Percentiles rank a stretch among this genome's conserved stretches.
Evolutionary conservation across 2,888 invertebrate genomes (phyloP).

Genomic region (Sericinus montela): DNA sequence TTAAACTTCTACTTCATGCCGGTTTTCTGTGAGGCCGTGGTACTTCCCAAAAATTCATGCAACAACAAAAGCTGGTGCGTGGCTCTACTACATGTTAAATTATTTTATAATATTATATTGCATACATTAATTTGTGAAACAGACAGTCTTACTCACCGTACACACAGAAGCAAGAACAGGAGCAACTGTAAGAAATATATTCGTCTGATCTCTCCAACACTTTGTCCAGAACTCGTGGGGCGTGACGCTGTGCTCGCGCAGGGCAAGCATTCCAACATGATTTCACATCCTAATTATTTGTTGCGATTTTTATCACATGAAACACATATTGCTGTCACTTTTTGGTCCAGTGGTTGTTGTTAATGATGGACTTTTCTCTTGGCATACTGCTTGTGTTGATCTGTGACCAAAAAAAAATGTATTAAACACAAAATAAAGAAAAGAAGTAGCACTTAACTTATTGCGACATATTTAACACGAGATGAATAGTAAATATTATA

Average conservation of each 20-base stretch:
- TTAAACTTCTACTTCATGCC: too few species aligned
- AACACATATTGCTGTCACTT: conserved; percentile 39
- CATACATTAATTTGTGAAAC: too few species aligned
- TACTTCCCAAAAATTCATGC: too few species aligned
- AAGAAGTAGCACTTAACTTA: too few species aligned
- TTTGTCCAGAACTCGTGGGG: conserved; percentile 36
- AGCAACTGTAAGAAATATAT: conserved; percentile 32
- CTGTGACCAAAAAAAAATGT: neutral
- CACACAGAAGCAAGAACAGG: conserved; percentile 43
- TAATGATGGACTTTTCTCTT: neutral
- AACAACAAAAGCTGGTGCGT: too few species aligned
- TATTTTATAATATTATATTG: too few species aligned
- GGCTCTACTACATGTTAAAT: too few species aligned
- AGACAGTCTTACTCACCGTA: conserved; percentile 42
- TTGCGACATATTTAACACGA: too few species aligned
- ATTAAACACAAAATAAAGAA: too few species aligned
- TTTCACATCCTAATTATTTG: conserved; percentile 63
- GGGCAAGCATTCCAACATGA: conserved; percentile 65
- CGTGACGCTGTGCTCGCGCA: conserved; percentile 49
- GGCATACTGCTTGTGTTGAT: conserved; percentile 2
- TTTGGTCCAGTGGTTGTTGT: conserved; percentile 15
- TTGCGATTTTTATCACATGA: conserved; percentile 38
- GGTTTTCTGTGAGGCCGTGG: too few species aligned
- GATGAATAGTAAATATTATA: too few species aligned
- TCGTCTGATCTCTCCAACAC: conserved; percentile 23